Evolutionary conservation across 64 coral and sea anemone species (phyloP).

Genomic region (Stichodactyla helianthus): DNA sequence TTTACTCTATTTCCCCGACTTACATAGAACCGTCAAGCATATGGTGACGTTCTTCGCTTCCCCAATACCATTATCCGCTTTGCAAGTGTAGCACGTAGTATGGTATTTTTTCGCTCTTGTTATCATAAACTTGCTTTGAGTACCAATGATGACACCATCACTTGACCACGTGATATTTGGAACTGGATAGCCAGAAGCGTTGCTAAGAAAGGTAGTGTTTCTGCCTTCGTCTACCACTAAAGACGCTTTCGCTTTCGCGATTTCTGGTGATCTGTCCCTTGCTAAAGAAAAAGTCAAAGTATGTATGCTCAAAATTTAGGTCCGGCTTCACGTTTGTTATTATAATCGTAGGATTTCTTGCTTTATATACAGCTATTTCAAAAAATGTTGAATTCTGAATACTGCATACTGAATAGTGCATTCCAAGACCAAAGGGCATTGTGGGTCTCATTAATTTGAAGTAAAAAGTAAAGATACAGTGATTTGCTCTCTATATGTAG

Average conservation of each 20-base stretch:
- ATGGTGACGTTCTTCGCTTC: not conserved
- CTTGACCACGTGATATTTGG: not conserved
- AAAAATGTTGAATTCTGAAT: too few species aligned
- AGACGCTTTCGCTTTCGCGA: not conserved
- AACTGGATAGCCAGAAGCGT: not conserved
- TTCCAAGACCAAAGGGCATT: too few species aligned
- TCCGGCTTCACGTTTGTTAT: too few species aligned
- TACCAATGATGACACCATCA: not conserved
- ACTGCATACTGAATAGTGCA: too few species aligned
- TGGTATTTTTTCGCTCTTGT: not conserved
- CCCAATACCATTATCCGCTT: not conserved
- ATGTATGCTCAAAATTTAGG: too few species aligned
- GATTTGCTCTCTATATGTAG: too few species aligned
- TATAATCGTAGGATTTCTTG: too few species aligned
- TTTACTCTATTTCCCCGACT: not conserved
- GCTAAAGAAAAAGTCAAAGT: not conserved
- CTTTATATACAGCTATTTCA: too few species aligned
- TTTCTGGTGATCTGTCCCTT: not conserved
- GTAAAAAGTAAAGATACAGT: too few species aligned
- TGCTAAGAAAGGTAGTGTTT: not conserved
- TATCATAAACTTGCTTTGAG: not conserved
- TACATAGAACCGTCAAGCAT: not conserved
- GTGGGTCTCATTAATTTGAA: too few species aligned
- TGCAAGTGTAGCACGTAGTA: not conserved
- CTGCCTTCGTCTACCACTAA: not conserved